Base-by-base conservation (phyloP, 2,113 vertebrate genomes). In the rabbit (Oryctolagus cuniculus) region DNA sequence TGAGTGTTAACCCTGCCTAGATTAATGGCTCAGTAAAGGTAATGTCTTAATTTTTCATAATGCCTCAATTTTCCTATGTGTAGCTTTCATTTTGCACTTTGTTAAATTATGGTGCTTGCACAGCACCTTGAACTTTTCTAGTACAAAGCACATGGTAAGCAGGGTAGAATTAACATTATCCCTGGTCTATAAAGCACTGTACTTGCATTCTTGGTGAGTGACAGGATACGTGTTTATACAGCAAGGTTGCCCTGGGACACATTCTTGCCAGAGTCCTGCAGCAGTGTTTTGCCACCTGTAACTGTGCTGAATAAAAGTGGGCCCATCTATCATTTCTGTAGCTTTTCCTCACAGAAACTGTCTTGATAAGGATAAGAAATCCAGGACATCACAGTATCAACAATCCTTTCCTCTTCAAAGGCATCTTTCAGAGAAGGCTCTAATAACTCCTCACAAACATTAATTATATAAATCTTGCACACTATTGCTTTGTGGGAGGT, bases 351-450 rank as follows among this genome's bases (percentile, higher is more conserved):
- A 78, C 36, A 87, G 91, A 92, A 97, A 58, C 64, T 79, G 70
- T 94, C 94, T 96, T 89, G 91, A 90, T 93, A 89, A 94, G 72
- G 83, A 67, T 83, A 87, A 96, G 44, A 91, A 79, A 95, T 89
- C 53, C 77, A 93, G 80, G 84, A 93, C 90, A 95, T 75, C 15
- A 66, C 49, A 96, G 58, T 80, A 84, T 96, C 91, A 96, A 94
- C 96, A 93, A 58, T 63, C 34, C 89, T 94, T 93, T 93, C 79
- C 66, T 96, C 94, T 97, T 96, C 96, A 96, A 96, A 96, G 95
- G 49, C 75, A 61, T 96, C 95, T 97, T 97, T 97, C 95, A 96
- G 81, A 93, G 25, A 78, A 53, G 92, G 96, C 84, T 96, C 73
- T 94, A 93, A 84, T 11, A 85, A 67, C 90, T 72, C 75, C 51